A percentile compares a stretch with the other conserved stretches of the same genome.
These are phyloP conservation scores for Saccostrea cuccullata DNA, from an alignment of 1,140 invertebrate genomes.

Conservation along the genomic window DNA sequence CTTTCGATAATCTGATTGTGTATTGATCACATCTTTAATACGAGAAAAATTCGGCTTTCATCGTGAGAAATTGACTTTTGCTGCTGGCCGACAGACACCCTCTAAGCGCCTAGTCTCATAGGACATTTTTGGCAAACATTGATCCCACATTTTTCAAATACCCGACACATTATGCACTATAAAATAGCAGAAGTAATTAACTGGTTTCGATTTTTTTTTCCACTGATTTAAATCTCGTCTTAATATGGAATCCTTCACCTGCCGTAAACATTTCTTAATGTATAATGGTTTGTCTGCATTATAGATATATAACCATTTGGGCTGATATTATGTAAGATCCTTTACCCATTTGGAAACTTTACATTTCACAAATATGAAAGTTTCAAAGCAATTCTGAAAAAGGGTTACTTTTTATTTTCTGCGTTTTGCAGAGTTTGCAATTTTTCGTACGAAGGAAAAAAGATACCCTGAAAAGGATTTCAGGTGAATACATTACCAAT, in stretches of 20 bases:
- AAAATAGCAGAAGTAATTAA: neutral
- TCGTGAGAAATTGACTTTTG: slow-evolving; percentile 21
- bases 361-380: neutral
- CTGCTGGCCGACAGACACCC: neutral
- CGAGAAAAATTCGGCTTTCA: slow-evolving; percentile 22
- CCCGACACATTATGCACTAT: neutral
- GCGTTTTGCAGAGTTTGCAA: neutral
- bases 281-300: neutral
- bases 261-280: neutral
- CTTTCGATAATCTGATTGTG: slow-evolving; percentile 27
- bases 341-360: neutral
- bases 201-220: slow-evolving; percentile 20
- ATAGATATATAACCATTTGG: neutral
- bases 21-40: slow-evolving; percentile 15
- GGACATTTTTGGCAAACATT: slow-evolving; percentile 3
- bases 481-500: no score
- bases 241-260: neutral
- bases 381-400: neutral
- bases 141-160: slow-evolving; percentile 9
- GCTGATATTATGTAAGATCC: neutral
- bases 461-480: neutral
- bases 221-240: neutral
- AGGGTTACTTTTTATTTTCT: neutral
- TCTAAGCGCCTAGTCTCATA: neutral
- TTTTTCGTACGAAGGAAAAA: neutral